Evolutionary conservation across 92 coral and sea anemone genomes (phyloP).

Genomic region (Umimayanthus chanpuru): DNA sequence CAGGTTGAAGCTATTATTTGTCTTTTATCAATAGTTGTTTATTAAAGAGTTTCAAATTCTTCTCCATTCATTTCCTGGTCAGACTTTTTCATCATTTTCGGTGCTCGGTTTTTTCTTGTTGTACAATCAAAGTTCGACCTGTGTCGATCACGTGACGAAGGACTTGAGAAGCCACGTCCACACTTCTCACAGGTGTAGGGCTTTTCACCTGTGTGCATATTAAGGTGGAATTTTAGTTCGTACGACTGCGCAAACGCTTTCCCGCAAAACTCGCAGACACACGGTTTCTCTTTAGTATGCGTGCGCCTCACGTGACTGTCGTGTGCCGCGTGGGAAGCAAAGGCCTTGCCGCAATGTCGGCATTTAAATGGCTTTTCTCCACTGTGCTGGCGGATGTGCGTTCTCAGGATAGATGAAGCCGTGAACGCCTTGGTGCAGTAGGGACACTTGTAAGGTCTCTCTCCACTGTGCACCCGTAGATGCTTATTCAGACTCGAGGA

Average conservation of each 20-base stretch:
- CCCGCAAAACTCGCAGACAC: slow-evolving; percentile 96
- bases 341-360: slow-evolving; percentile 96
- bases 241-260: slow-evolving; percentile 99
- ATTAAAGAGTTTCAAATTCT: slow-evolving; percentile 5
- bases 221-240: slow-evolving; percentile 96
- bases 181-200: slow-evolving; percentile 96
- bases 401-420: slow-evolving; percentile 93
- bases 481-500: slow-evolving; percentile 97
- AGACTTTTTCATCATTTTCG: slow-evolving; percentile 80
- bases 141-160: slow-evolving; percentile 98
- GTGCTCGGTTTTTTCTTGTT: slow-evolving; percentile 90
- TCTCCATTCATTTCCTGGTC: slow-evolving; percentile 37
- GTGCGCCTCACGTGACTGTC: slow-evolving; percentile 99
- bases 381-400: slow-evolving; percentile 96
- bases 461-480: slow-evolving; percentile 96
- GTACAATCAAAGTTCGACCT: slow-evolving; percentile 98
- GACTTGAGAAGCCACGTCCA: slow-evolving; percentile 98
- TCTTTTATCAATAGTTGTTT: background rate
- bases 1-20: background rate
- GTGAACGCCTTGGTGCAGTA: slow-evolving; percentile 96
- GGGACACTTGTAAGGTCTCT: slow-evolving; percentile 97
- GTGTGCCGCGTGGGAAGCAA: slow-evolving; percentile 99
- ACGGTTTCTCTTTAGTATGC: slow-evolving; percentile 97
- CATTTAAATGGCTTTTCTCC: slow-evolving; percentile 99
- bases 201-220: slow-evolving; percentile 98